phyloP scores from a whole-genome alignment of 37 sponge, comb jelly and placozoan genomes.

The Tethya wilhelma region DNA sequence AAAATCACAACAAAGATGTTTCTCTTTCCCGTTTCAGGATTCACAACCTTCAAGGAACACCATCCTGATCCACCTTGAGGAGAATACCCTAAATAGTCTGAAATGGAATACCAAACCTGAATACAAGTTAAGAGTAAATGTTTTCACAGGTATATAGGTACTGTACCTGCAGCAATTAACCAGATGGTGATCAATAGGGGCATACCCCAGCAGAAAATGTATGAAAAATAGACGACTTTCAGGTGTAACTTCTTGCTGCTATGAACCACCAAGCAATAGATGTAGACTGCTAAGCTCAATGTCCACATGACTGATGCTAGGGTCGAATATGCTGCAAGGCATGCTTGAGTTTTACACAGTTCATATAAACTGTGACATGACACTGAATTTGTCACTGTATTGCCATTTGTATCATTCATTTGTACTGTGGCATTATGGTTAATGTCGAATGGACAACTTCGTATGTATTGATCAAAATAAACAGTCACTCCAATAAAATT shows the following conservation, averaged over 20 bases:
- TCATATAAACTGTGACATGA: slow-evolving; percentile 1
- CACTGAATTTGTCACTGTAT: neutral
- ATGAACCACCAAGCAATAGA: slow-evolving; percentile 40
- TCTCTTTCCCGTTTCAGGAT: neutral
- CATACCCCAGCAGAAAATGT: slow-evolving; percentile 56
- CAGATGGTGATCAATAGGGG: slow-evolving; percentile 52
- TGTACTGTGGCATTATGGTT: neutral
- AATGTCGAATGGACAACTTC: neutral
- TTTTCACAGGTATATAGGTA: no score
- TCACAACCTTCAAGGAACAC: slow-evolving; percentile 70
- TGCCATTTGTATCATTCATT: neutral
- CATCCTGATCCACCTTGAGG: slow-evolving; percentile 68
- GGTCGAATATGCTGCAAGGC: slow-evolving; percentile 28
- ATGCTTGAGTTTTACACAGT: slow-evolving; percentile 45
- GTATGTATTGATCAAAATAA: slow-evolving; percentile 59
- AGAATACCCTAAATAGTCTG: slow-evolving; percentile 47
- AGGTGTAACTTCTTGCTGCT: neutral
- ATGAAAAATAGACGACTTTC: slow-evolving; percentile 21
- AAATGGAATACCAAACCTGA: neutral
- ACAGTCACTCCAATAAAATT: slow-evolving; percentile 62
- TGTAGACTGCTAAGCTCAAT: slow-evolving; percentile 52
- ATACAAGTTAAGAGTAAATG: neutral
- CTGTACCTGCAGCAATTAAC: slow-evolving; percentile 55
- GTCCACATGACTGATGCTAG: slow-evolving; percentile 72
- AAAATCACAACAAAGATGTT: slow-evolving; percentile 35